A percentile compares a stretch with the other conserved stretches of the same genome.
Evolutionary conservation across 2,797 vertebrate genomes (phyloP).

Genomic region (Labeo calbasu): DNA sequence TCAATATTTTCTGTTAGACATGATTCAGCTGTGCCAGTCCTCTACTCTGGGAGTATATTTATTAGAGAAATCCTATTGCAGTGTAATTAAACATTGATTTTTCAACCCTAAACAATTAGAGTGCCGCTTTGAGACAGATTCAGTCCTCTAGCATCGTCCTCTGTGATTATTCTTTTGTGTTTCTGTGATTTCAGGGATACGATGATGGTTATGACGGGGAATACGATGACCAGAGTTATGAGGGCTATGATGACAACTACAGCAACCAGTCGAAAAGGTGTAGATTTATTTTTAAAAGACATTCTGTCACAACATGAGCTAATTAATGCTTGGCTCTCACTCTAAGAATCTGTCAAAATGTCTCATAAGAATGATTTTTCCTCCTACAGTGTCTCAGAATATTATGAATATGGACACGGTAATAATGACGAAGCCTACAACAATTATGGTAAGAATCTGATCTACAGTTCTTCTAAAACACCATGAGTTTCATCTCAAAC

Average conservation of each 20-base stretch:
- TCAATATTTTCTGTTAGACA: constrained; percentile 69
- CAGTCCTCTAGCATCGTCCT: constrained; percentile 36
- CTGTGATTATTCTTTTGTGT: constrained; percentile 34
- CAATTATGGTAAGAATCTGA: constrained; percentile 89
- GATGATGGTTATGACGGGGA: constrained; percentile 95
- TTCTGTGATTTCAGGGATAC: constrained; percentile 82
- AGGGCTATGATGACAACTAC: constrained; percentile 91
- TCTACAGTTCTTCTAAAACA: constrained; percentile 1
- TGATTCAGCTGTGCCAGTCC: constrained; percentile 60
- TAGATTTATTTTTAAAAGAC: constrained; percentile 22
- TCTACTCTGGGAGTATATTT: constrained; percentile 62
- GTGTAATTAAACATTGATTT: constrained; percentile 69
- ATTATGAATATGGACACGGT: constrained; percentile 93
- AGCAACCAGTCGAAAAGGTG: constrained; percentile 93
- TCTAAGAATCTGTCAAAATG: neutral
- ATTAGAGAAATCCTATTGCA: constrained; percentile 58
- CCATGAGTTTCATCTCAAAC: neutral
- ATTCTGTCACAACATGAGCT: neutral
- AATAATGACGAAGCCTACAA: constrained; percentile 91
- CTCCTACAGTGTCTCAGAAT: constrained; percentile 88
- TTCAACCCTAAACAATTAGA: constrained; percentile 62
- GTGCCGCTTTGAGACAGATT: constrained; percentile 35
- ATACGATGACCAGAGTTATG: constrained; percentile 94
- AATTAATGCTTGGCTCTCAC: constrained; percentile 20
- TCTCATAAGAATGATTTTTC: neutral